These are phyloP conservation scores for Eupithecia insigniata DNA, from an alignment of 2,888 invertebrate genomes.

Conservation along the genomic window DNA sequence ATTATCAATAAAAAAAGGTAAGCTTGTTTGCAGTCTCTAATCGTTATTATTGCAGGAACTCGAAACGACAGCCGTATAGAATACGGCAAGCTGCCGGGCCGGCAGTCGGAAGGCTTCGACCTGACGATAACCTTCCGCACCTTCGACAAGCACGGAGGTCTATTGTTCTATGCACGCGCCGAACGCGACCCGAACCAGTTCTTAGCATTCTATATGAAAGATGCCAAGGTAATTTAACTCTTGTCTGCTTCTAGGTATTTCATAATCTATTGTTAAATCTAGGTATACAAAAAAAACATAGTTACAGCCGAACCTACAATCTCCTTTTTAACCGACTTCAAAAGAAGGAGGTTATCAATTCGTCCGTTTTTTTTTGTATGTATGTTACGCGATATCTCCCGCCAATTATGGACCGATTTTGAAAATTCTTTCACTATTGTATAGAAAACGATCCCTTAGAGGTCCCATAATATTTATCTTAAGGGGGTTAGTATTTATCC, in stretches of 20 bases:
- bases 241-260: not conserved
- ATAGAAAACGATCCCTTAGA: too few species aligned
- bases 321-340: too few species aligned
- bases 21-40: not conserved
- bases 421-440: too few species aligned
- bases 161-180: slow-evolving; percentile 90
- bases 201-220: slow-evolving; percentile 89
- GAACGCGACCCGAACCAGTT: slow-evolving; percentile 87
- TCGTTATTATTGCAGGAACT: slow-evolving; percentile 78
- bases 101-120: slow-evolving; percentile 87
- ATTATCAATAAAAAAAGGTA: too few species aligned
- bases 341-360: too few species aligned
- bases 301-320: too few species aligned
- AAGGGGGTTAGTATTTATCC: too few species aligned
- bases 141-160: slow-evolving; percentile 87
- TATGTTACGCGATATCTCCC: too few species aligned
- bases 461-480: too few species aligned
- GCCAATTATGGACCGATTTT: too few species aligned
- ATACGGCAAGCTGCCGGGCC: slow-evolving; percentile 85
- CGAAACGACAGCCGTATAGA: slow-evolving; percentile 89
- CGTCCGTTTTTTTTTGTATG: too few species aligned
- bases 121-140: slow-evolving; percentile 92
- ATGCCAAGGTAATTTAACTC: slow-evolving; percentile 85
- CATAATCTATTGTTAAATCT: not conserved
- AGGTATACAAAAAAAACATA: too few species aligned